Base-by-base conservation (phyloP, 2,797 vertebrate genomes). In the Macropus fuliginosus region DNA sequence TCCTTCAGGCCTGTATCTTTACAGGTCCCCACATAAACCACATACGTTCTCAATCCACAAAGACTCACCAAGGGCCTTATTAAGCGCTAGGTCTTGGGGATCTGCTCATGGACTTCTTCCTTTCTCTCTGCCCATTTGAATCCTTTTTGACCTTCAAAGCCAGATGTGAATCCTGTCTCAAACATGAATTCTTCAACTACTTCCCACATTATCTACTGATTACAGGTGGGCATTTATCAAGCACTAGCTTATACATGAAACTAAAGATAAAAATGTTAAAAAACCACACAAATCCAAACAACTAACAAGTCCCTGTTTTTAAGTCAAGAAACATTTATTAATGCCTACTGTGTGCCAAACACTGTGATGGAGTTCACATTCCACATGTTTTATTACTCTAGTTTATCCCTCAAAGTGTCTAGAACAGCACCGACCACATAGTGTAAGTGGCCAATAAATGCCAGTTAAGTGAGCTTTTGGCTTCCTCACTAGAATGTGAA, bases 381-480 rank as follows among this genome's bases (percentile, higher is more conserved):
- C 18, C 27, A 87, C 40, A 87, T 87, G 40, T 87, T 34, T 74
- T 66, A 66, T 14, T 74, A 92, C 92, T 94, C 57, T 74, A n/a
- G 92, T 74, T 55, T 62, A n/a, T 87, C 1, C 0, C 74, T 55
- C 21, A 18, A 11, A 40, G 66, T 40, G 10, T 56, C 52, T 91
- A 74, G 31, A 52, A 94, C 29, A 95, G 92, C 12, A 40, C n/a
- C 87, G 92, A n/a, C 56, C 95, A 90, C 81, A 93, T 92, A 87
- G 56, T n/a, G 50, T 18, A 96, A 74, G 55, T 28, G 8, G 50
- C 94, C 92, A 94, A 55, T 34, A 94, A 94, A 87, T 40, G 91
- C 46, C 46, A 94, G 40, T 91, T 91, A n/a, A 91, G 0, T 66
- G 34, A 93, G 29, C 89, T 55, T 91, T 54, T 54, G 55, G 34